Evolutionary conservation across 2,888 invertebrate species (phyloP), one percentile per base, ranked within the genome.

Genomic region (Andrena bucephala): DNA sequence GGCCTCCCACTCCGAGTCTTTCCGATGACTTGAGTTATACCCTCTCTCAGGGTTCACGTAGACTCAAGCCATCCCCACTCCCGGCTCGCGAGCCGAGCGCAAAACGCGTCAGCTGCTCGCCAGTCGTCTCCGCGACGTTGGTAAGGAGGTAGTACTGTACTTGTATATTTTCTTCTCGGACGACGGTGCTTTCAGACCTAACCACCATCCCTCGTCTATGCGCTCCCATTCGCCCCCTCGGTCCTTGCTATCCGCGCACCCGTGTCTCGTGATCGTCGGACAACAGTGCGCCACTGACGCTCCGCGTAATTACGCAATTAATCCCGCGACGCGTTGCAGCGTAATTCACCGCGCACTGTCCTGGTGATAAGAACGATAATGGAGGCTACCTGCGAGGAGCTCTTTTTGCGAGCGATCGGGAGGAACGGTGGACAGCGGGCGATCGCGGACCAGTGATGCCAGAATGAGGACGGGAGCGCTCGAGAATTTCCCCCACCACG

Each of bases 31-130:
- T n/a, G 31, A 10, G 60, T 52, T 36, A 63, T 71, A 33, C 50
- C 31, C 72, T 71, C 48, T 62, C 72, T 50, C 8, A 36, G 5
- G 24, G 20, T 24, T 16, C 68, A 29, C 48, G 57, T 31, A 27
- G 29, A 60, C 59, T 57, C 50, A 29, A 48, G 29, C 48, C 57
- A 24, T 48, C 77, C 86, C 84, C 85, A 65, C 85, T 63, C n/a
- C 8, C 2, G 20, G n/a, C 8, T 13, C 67, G 8, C 54, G 77
- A 66, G 65, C 42, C 73, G 68, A 84, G 80, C 87, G 91, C 87
- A 89, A 91, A 91, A 89, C 87, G 85, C 89, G 90, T 88, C 92
- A 92, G 91, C 91, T 91, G 92, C 89, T 91, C 86, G 83, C 87
- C 91, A 92, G 92, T 92, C 87, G 88, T 87, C 86, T 85, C 83